phyloP scores from a whole-genome alignment of 2,113 vertebrate species.

The Bostrychus sinensis region DNA sequence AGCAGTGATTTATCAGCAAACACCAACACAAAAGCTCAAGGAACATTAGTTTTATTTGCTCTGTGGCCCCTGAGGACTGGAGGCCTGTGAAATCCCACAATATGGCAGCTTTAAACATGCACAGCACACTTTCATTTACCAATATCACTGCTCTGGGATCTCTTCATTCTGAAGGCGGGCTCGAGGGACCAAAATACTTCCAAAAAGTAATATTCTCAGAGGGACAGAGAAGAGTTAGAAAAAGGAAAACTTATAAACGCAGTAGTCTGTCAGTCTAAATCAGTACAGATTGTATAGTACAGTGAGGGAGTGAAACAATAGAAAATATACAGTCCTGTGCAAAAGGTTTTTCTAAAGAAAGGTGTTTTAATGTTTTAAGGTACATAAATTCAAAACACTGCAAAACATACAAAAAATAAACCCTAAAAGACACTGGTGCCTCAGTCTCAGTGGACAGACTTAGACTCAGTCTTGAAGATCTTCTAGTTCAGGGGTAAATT shows the following conservation, averaged over 20 bases:
- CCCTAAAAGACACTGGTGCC: too few species aligned
- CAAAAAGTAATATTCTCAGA: not conserved
- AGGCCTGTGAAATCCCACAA: not conserved
- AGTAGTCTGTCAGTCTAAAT: not conserved
- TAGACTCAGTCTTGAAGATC: too few species aligned
- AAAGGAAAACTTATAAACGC: constrained; percentile 4
- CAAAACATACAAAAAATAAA: too few species aligned
- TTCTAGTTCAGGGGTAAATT: too few species aligned
- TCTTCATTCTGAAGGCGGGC: not conserved
- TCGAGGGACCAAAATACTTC: not conserved
- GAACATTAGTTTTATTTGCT: constrained; percentile 19
- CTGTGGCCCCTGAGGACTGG: constrained; percentile 2
- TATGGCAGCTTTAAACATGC: constrained; percentile 7
- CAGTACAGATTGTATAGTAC: not conserved
- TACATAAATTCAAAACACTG: too few species aligned
- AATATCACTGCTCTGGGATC: not conserved
- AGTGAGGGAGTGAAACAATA: not conserved
- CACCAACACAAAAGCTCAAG: constrained; percentile 15
- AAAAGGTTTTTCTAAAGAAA: not conserved
- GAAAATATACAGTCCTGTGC: not conserved
- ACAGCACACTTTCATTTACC: constrained; percentile 2
- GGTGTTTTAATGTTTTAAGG: too few species aligned
- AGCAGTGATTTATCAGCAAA: constrained; percentile 21
- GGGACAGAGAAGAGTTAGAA: not conserved
- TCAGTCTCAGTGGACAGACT: too few species aligned